Evolutionary conservation across 2,888 invertebrate genomes (phyloP), one percentile per base, ranked within the genome.

Genomic region (Athalia circularis): DNA sequence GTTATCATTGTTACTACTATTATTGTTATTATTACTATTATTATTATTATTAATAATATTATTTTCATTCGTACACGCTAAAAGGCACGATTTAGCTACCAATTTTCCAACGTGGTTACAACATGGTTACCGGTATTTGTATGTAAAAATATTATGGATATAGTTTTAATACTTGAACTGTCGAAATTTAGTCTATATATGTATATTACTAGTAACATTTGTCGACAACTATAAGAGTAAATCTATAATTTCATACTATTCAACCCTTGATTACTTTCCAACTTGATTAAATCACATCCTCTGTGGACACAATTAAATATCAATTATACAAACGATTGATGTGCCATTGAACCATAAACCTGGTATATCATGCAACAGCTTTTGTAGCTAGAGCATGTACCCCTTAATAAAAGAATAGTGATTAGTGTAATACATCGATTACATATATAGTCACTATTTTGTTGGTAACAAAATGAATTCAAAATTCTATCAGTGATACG

Each of bases 21-120:
- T 68, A 52, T 52, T 68, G 59, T 72, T 59, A 70, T 86, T 83
- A 85, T 87, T 86, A 85, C 83, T 82, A 84, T 77, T 80, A 86
- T 86, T 75, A 84, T 7, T 62, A 68, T 68, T 50, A 52, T 52
- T 68, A 85, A 86, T 86, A 85, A 83, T 82, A 83, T 77, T 80
- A 77, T 80, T 81, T 86, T 86, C 62, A 84, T 85, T 84, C 86
- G 85, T 88, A 88, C 84, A 86, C 82, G 87, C 88, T 89, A 89
- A 88, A 89, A 89, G 89, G 89, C 89, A 89, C 89, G 85, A 88
- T 88, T 88, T 88, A 88, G 87, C 88, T 87, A 89, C 89, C 88
- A 89, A 88, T 88, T 83, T 83, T 84, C 88, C 88, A 89, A 87
- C 89, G 88, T 87, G 88, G 88, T 88, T 89, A 89, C 89, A 87